A percentile compares a stretch with the other conserved stretches of the same genome.
Evolutionary conservation across 2,888 invertebrate species (phyloP).

Genomic region (Polyommatus iphigenia): DNA sequence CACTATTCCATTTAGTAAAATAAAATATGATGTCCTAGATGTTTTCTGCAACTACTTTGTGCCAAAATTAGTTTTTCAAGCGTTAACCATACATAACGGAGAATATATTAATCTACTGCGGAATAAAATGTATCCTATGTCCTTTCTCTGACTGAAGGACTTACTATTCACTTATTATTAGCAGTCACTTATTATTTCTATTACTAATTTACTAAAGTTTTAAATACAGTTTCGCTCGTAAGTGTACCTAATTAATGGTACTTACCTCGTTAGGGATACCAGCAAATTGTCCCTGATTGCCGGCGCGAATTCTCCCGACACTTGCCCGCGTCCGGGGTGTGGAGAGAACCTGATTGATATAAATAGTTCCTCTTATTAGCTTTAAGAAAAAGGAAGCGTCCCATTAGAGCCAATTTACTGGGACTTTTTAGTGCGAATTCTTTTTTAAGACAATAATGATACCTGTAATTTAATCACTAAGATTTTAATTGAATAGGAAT

Average conservation of each 20-base stretch:
- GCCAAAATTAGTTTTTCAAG: too few species aligned
- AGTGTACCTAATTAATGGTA: not conserved
- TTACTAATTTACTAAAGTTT: not conserved
- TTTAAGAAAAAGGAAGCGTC: conserved; percentile 41
- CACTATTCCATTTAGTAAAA: too few species aligned
- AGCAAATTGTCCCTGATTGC: conserved; percentile 20
- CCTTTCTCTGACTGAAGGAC: too few species aligned
- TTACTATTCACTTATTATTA: too few species aligned
- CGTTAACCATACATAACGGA: too few species aligned
- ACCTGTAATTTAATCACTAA: conserved; percentile 12
- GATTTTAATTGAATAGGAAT: not conserved
- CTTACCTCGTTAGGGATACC: conserved; percentile 10
- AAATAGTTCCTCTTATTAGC: conserved; percentile 65
- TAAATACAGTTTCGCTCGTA: not conserved
- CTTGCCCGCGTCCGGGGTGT: conserved; percentile 58
- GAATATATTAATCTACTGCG: too few species aligned
- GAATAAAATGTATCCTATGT: too few species aligned
- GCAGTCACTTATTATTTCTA: not conserved
- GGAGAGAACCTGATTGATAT: conserved; percentile 66
- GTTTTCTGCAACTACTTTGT: not conserved
- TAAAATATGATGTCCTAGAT: too few species aligned
- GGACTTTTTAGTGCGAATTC: conserved; percentile 33
- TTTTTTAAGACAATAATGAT: conserved; percentile 28
- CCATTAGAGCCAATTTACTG: conserved; percentile 37
- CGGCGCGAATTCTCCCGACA: conserved; percentile 6